A percentile compares a stretch with the other conserved stretches of the same genome.
Evolutionary conservation across 2,113 vertebrate species (phyloP).

Genomic region (Crocuta crocuta): DNA sequence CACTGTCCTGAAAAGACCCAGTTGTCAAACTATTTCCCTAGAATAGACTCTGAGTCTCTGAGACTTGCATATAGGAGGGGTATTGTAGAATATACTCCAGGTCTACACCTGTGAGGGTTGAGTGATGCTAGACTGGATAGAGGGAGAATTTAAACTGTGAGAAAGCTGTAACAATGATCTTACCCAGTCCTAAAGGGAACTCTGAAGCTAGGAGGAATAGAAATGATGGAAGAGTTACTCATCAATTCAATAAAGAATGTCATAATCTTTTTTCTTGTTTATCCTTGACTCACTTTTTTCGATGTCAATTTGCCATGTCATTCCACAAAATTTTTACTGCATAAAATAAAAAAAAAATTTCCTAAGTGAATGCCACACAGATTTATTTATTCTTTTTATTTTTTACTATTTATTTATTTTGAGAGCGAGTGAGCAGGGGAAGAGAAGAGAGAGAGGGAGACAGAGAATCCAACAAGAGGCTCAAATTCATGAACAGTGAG

Average conservation of each 20-base stretch:
- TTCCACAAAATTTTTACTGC: neutral
- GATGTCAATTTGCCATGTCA: neutral
- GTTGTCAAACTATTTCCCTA: neutral
- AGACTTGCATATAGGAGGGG: neutral
- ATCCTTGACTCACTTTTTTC: neutral
- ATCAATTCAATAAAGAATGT: neutral
- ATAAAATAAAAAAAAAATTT: neutral
- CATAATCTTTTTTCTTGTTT: neutral
- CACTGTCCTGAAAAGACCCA: neutral
- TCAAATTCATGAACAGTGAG: too few relatives aligned
- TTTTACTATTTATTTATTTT: too few relatives aligned
- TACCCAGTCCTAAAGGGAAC: neutral
- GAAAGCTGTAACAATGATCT: neutral
- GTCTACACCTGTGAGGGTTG: too few relatives aligned
- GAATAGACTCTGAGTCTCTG: neutral
- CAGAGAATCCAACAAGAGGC: too few relatives aligned
- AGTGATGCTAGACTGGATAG: neutral
- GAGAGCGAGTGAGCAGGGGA: too few relatives aligned
- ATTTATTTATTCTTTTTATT: slow-evolving; percentile 31
- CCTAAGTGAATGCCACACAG: neutral
- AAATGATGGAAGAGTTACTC: neutral
- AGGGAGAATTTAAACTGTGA: neutral
- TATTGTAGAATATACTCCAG: neutral
- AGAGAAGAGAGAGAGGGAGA: too few relatives aligned
- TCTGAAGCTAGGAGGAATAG: neutral